These are phyloP conservation scores for Cantharis lateralis DNA, from an alignment of 2,888 invertebrate species.

Conservation along the genomic window DNA sequence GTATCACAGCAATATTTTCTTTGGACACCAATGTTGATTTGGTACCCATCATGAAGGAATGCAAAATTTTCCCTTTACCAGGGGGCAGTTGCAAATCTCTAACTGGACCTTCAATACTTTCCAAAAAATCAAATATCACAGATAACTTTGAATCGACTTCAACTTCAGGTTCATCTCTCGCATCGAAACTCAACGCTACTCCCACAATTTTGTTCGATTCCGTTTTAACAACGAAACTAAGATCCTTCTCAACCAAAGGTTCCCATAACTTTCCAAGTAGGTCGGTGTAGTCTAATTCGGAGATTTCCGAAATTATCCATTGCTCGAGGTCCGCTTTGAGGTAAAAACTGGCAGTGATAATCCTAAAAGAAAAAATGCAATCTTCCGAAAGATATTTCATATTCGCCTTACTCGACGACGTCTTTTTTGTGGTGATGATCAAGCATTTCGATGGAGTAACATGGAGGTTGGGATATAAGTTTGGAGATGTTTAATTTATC, in stretches of 20 bases:
- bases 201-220: conserved; percentile 66
- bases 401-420: conserved; percentile 69
- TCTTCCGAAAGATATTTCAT: neutral
- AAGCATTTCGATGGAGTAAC: conserved; percentile 62
- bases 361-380: conserved; percentile 59
- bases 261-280: conserved; percentile 74
- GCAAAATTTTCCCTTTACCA: conserved; percentile 72
- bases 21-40: conserved; percentile 65
- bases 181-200: conserved; percentile 80
- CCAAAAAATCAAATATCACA: conserved; percentile 79
- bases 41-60: conserved; percentile 90
- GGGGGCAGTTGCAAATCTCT: conserved; percentile 65
- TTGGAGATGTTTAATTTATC: conserved; percentile 41
- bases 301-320: conserved; percentile 73
- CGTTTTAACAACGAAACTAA: conserved; percentile 71
- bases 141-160: conserved; percentile 69
- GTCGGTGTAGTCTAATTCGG: conserved; percentile 69
- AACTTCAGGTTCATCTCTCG: conserved; percentile 77
- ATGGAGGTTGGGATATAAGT: conserved; percentile 39
- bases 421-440: conserved; percentile 67
- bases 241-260: conserved; percentile 67
- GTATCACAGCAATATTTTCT: conserved; percentile 80
- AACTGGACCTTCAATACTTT: conserved; percentile 75
- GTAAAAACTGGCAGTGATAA: conserved; percentile 84
- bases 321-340: conserved; percentile 84